A percentile compares a stretch with the other conserved stretches of the same genome.
These are phyloP conservation scores for Ganaspis sp. DNA, from an alignment of 1,140 invertebrate species.

Conservation along the genomic window DNA sequence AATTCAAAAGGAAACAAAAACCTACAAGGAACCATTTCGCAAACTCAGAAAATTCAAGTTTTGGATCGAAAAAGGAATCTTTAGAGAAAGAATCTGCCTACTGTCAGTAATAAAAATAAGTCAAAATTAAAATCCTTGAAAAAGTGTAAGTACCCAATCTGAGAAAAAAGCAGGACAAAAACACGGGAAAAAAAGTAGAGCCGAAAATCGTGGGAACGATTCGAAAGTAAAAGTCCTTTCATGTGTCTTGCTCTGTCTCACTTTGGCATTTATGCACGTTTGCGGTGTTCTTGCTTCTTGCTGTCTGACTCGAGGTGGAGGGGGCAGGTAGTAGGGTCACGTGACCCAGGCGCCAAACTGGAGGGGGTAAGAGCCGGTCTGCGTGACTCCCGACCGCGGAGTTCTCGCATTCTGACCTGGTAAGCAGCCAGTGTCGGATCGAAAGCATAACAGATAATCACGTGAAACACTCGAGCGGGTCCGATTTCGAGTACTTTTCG, in stretches of 20 bases:
- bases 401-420: slow-evolving; percentile 73
- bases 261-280: slow-evolving; percentile 39
- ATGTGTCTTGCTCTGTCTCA: slow-evolving; percentile 30
- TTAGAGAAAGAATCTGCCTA: no score
- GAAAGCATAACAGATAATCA: slow-evolving; percentile 42
- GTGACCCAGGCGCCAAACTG: slow-evolving; percentile 38
- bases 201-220: slow-evolving; percentile 19
- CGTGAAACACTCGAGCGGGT: background rate
- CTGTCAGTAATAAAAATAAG: background rate
- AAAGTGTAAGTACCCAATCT: background rate
- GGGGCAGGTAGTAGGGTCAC: slow-evolving; percentile 39
- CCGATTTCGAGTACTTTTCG: background rate
- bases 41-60: no score
- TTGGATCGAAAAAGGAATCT: no score
- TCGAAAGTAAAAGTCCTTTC: slow-evolving; percentile 14
- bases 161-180: background rate
- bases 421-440: slow-evolving; percentile 73
- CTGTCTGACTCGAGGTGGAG: slow-evolving; percentile 37
- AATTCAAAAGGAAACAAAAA: no score
- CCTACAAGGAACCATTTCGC: no score
- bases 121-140: background rate
- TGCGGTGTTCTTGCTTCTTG: slow-evolving; percentile 36
- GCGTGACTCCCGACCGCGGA: slow-evolving; percentile 34
- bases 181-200: background rate
- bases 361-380: slow-evolving; percentile 27